Evolutionary conservation across 1,140 invertebrate species (phyloP).

Genomic region (Drosophila mojavensis): DNA sequence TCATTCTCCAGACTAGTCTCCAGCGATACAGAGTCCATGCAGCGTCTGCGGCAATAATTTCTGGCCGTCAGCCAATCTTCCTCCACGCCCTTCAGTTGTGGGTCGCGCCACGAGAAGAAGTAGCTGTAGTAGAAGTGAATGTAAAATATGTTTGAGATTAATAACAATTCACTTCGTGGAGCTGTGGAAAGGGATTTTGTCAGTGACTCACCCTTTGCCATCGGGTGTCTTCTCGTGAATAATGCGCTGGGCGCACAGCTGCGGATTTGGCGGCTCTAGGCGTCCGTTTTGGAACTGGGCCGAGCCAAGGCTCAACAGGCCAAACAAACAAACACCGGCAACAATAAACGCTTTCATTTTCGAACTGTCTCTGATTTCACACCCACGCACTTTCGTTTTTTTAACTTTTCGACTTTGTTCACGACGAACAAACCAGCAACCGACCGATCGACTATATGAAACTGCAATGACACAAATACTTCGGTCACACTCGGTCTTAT

Average conservation of each 20-base stretch:
- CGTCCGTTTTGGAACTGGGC: slow-evolving; percentile 89
- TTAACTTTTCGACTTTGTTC: slow-evolving; percentile 5
- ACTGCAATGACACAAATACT: slow-evolving; percentile 78
- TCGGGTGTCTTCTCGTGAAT: slow-evolving; percentile 87
- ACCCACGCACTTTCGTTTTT: slow-evolving; percentile 62
- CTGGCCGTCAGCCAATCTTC: slow-evolving; percentile 92
- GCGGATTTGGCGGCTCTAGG: slow-evolving; percentile 89
- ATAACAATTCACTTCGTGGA: background rate
- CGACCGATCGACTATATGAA: slow-evolving; percentile 66
- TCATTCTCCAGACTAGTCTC: slow-evolving; percentile 93
- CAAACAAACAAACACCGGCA: slow-evolving; percentile 83
- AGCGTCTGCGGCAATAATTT: slow-evolving; percentile 92
- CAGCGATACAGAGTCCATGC: slow-evolving; percentile 93
- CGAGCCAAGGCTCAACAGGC: slow-evolving; percentile 84
- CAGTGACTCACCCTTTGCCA: slow-evolving; percentile 84
- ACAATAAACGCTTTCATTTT: slow-evolving; percentile 84
- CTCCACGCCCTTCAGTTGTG: slow-evolving; percentile 88
- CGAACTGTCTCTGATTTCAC: slow-evolving; percentile 26
- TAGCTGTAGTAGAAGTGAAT: slow-evolving; percentile 85
- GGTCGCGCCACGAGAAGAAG: slow-evolving; percentile 93
- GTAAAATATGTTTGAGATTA: background rate
- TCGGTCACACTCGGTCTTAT: slow-evolving; percentile 63
- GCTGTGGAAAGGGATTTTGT: background rate
- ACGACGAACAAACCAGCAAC: slow-evolving; percentile 44
- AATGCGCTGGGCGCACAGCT: slow-evolving; percentile 89